A percentile compares a stretch with the other conserved stretches of the same genome.
Conservation (phyloP, 2,797 vertebrate species). For the Eurystomus glaucurus region DNA sequence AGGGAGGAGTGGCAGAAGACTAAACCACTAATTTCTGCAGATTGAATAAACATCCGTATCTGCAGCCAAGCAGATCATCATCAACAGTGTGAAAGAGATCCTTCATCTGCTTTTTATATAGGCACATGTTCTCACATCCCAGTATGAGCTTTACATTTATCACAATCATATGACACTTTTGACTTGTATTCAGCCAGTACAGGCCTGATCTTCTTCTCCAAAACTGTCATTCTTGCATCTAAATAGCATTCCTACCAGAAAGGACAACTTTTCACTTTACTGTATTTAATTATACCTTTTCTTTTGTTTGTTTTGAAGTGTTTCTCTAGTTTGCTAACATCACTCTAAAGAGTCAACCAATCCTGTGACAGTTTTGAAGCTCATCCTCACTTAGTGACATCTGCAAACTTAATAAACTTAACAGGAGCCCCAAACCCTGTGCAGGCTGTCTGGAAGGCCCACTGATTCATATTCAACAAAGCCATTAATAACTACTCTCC, state of each 20-base stretch:
- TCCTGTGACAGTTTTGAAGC: not conserved
- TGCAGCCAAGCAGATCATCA: not conserved
- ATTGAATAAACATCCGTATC: not conserved
- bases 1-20: accelerated
- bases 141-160: not conserved
- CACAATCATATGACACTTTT: not conserved
- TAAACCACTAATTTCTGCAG: not conserved
- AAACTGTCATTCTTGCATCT: not conserved
- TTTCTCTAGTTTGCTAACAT: not conserved
- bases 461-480: not conserved
- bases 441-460: not conserved
- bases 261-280: not conserved
- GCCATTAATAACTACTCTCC: not conserved
- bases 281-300: not conserved
- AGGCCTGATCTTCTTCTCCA: not conserved
- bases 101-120: not conserved
- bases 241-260: not conserved
- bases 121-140: not conserved
- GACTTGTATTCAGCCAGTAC: not conserved
- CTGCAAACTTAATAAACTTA: accelerated
- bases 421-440: not conserved
- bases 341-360: not conserved
- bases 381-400: not conserved
- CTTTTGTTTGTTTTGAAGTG: not conserved
- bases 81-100: not conserved